These are phyloP conservation scores for Neodiprion virginianus DNA, from an alignment of 1,140 invertebrate species.

Conservation along the genomic window DNA sequence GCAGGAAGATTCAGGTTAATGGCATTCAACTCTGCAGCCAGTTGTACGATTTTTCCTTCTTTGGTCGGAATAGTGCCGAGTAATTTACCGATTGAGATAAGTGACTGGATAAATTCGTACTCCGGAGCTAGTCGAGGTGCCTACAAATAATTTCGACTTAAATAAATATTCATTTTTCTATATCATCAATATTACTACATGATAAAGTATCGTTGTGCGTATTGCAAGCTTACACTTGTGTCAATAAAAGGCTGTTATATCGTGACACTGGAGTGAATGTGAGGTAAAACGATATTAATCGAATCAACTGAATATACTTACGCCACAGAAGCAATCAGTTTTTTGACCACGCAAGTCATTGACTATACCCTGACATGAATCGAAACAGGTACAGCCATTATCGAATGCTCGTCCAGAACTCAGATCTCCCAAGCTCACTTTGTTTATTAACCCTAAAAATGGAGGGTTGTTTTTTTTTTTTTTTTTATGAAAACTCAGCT, in stretches of 20 bases:
- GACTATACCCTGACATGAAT: constrained; percentile 76
- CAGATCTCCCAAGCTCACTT: constrained; percentile 86
- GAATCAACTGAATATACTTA: constrained; percentile 55
- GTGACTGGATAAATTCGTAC: constrained; percentile 84
- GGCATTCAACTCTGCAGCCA: constrained; percentile 90
- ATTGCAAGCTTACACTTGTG: background rate
- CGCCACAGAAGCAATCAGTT: constrained; percentile 77
- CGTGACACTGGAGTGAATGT: background rate
- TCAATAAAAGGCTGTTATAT: background rate
- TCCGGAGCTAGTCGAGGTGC: constrained; percentile 84
- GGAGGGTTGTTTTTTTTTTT: background rate
- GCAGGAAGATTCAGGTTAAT: constrained; percentile 97
- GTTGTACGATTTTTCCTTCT: constrained; percentile 87
- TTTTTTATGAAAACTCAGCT: too few species aligned
- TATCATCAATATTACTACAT: constrained; percentile 20
- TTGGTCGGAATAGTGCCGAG: constrained; percentile 92
- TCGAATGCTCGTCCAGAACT: constrained; percentile 94
- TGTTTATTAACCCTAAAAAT: constrained; percentile 57
- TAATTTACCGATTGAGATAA: constrained; percentile 91
- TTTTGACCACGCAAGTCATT: constrained; percentile 77
- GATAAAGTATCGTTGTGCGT: background rate
- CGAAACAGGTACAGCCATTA: constrained; percentile 91
- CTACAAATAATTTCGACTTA: constrained; percentile 54
- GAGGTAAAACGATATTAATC: too few species aligned
- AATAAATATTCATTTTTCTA: constrained; percentile 18